A percentile compares a stretch with the other conserved stretches of the same genome.
These are phyloP conservation scores for Melanargia galathea DNA, from an alignment of 2,888 invertebrate genomes.

Conservation along the genomic window DNA sequence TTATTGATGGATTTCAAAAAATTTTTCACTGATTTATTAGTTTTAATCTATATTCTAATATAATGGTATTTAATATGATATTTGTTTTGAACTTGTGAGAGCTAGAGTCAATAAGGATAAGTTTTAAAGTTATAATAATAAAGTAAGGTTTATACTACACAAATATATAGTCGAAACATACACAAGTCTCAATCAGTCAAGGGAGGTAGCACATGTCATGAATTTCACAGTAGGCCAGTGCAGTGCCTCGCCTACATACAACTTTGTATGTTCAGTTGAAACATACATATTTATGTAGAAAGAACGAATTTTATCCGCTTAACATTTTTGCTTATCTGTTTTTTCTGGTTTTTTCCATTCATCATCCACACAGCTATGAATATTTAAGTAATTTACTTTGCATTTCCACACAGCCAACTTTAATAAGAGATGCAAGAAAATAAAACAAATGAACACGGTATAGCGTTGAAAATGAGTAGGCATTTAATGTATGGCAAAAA, in stretches of 20 bases:
- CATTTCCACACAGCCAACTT: constrained; percentile 24
- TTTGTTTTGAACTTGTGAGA: no score
- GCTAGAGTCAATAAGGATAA: no score
- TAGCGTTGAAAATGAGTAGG: background rate
- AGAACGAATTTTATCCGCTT: constrained; percentile 28
- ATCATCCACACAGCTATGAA: constrained; percentile 28
- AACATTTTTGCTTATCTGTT: constrained; percentile 32
- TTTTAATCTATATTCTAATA: no score
- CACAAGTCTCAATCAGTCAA: constrained; percentile 69
- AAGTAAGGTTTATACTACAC: no score
- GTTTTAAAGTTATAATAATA: no score
- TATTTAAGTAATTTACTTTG: constrained; percentile 32
- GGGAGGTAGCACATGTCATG: constrained; percentile 64
- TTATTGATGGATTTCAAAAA: no score
- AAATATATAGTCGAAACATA: constrained; percentile 53
- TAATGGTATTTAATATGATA: no score
- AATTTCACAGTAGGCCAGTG: constrained; percentile 63
- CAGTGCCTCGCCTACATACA: constrained; percentile 22
- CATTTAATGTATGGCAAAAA: no score
- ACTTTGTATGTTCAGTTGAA: constrained; percentile 14
- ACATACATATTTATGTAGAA: constrained; percentile 33
- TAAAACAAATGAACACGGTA: constrained; percentile 8
- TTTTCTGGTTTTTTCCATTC: constrained; percentile 29
- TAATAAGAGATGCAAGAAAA: constrained; percentile 23
- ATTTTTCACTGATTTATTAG: no score